These are phyloP conservation scores for Dione vanillae DNA, from an alignment of 2,888 invertebrate species.

Conservation along the genomic window DNA sequence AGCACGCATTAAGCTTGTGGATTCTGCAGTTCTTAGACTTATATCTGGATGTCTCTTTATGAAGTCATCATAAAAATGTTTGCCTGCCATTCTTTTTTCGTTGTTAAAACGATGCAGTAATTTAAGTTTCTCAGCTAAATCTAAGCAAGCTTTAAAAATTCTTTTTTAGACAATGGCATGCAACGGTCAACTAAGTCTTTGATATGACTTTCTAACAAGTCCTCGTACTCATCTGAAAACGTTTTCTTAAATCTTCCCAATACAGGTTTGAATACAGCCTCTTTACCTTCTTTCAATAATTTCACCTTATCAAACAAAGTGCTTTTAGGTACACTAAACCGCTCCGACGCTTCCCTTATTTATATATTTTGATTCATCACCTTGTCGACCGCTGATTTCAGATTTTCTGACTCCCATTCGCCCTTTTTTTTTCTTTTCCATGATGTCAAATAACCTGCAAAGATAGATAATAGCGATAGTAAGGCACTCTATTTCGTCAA, in stretches of 20 bases:
- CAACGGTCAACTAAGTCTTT: not conserved
- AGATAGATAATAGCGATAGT: not conserved
- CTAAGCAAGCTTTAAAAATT: conserved; percentile 1
- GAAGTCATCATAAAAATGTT: conserved; percentile 22
- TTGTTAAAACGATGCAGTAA: conserved; percentile 26
- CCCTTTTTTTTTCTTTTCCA: not conserved
- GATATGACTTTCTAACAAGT: not conserved
- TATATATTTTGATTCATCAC: not conserved
- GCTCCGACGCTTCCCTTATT: not conserved
- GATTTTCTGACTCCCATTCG: not conserved
- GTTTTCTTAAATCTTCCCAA: not conserved
- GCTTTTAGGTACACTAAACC: not conserved
- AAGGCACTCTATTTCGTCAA: not conserved
- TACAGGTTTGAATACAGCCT: not conserved
- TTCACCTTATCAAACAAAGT: not conserved
- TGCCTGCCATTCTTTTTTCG: conserved; percentile 10
- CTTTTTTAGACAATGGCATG: not conserved
- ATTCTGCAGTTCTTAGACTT: conserved; percentile 10
- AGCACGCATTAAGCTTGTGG: conserved; percentile 28
- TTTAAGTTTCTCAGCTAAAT: conserved; percentile 13
- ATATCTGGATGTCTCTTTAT: conserved; percentile 23
- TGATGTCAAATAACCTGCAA: not conserved
- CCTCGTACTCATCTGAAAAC: not conserved
- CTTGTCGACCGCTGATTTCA: not conserved
- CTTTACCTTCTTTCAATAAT: not conserved